Conservation (phyloP, 1,140 invertebrate species). For the Scaptodrosophila lebanonensis region DNA sequence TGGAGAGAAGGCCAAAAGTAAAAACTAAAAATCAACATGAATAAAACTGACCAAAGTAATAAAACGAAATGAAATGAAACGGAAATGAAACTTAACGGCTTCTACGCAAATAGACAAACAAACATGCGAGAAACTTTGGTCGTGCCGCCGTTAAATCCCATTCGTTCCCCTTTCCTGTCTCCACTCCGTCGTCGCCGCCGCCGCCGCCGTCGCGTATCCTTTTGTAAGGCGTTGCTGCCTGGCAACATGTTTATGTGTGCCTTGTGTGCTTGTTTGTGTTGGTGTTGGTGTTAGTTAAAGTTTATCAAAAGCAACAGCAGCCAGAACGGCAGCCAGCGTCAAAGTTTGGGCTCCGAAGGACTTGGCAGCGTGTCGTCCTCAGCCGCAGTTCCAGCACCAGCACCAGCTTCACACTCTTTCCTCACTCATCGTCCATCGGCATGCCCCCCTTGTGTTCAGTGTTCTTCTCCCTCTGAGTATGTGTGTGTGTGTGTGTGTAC, state of each 20-base stretch:
- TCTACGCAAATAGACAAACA: constrained; percentile 68
- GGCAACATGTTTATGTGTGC: constrained; percentile 9
- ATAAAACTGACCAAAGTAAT: constrained; percentile 68
- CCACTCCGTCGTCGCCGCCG: background rate
- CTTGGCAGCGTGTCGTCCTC: constrained; percentile 1
- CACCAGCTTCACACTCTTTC: background rate
- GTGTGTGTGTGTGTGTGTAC: no score
- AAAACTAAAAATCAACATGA: constrained; percentile 39
- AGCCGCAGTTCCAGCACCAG: constrained; percentile 1
- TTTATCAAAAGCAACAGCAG: constrained; percentile 50
- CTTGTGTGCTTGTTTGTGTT: constrained; percentile 36
- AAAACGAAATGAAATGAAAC: constrained; percentile 70
- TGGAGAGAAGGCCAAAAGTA: constrained; percentile 18
- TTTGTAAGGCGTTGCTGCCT: constrained; percentile 22
- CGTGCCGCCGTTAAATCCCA: constrained; percentile 39
- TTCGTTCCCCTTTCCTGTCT: constrained; percentile 9
- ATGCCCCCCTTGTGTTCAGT: background rate
- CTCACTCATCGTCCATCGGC: background rate
- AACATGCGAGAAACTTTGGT: constrained; percentile 49
- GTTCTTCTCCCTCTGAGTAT: background rate
- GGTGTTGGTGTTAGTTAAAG: constrained; percentile 63
- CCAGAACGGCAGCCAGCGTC: constrained; percentile 16
- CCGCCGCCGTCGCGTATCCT: constrained; percentile 8
- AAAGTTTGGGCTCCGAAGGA: constrained; percentile 50
- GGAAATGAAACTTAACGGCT: constrained; percentile 72